Base-by-base conservation (phyloP, 1,140 invertebrate species). In the Zaprionus ghesquierei region DNA sequence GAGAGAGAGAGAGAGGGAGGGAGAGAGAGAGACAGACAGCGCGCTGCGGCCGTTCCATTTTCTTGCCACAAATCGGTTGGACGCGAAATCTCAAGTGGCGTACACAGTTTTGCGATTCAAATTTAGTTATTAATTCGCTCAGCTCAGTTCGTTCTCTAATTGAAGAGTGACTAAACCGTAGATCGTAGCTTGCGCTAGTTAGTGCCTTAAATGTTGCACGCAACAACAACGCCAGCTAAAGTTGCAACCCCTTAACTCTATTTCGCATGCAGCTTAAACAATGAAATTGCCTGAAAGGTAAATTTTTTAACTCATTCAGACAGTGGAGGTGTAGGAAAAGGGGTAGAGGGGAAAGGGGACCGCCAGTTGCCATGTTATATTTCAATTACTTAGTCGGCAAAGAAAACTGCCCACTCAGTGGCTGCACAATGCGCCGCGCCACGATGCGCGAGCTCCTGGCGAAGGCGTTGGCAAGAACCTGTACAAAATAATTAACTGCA, bases 401-500 rank as follows among this genome's bases (percentile, higher is more conserved):
- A 75, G 72, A 59, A 54, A 60, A 49, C 58, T 58, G 69, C 50
- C 50, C 66, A 38, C 58, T 50, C 38, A 71, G 55, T 56, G 72
- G 38, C 49, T 50, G 35, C 44, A 51, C 53, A 41, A 35, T 53
- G 54, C n/a, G 54, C 49, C 69, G 44, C 55, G 54, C 31, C 25
- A 9, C 27, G 27, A 29, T 1, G 5, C 2, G 27, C 27, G 27
- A 2, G 27, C 27, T n/a, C 27, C 6, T 29, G 75, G 62, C 38
- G 35, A 58, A 68, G 53, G 61, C 66, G 70, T 60, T 58, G 76
- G 76, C 78, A 69, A 73, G 78, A 89, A 87, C 84, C 84, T 82
- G 76, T 70, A 76, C 84, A 80, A 89, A 79, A 89, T 87, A 87
- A 87, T 87, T 87, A 87, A 87, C 84, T 84, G 84, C 84, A 87